A percentile compares a stretch with the other conserved stretches of the same genome.
Evolutionary conservation across 1,140 invertebrate species (phyloP).

Genomic region (Pentalonia nigronervosa): DNA sequence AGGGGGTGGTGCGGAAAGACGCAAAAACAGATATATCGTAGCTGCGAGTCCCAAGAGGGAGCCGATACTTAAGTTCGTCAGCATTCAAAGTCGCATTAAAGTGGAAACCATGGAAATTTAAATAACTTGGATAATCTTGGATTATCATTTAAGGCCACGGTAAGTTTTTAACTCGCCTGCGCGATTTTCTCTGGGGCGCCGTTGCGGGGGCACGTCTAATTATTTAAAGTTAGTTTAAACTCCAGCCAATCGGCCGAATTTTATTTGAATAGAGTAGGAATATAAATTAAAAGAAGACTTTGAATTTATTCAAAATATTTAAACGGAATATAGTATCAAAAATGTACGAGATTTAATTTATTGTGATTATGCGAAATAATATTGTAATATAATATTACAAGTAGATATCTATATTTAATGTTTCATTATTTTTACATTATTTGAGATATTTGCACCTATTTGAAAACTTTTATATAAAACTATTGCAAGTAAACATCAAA

Average conservation of each 20-base stretch:
- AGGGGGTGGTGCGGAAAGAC: neutral
- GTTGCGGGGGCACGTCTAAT: neutral
- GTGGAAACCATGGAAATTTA: conserved; percentile 19
- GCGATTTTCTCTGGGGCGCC: neutral
- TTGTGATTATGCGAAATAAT: neutral
- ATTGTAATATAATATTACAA: neutral
- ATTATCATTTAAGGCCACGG: conserved; percentile 40
- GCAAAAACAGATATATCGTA: conserved; percentile 12
- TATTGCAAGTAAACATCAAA: no score
- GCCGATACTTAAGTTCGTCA: conserved; percentile 30
- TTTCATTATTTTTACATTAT: no score
- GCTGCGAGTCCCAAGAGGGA: neutral
- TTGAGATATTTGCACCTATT: no score
- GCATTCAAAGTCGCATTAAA: conserved; percentile 55
- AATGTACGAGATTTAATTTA: neutral
- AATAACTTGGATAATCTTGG: conserved; percentile 51
- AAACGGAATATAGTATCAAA: neutral
- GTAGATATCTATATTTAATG: no score
- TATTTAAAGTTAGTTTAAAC: conserved; percentile 33
- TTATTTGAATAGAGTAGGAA: neutral
- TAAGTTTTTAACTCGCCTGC: conserved; percentile 42
- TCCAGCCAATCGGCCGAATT: neutral
- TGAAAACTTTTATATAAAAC: no score
- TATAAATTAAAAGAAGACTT: neutral
- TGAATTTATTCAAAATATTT: neutral